These are phyloP conservation scores for Vanessa cardui DNA, from an alignment of 2,888 invertebrate genomes.

Conservation along the genomic window DNA sequence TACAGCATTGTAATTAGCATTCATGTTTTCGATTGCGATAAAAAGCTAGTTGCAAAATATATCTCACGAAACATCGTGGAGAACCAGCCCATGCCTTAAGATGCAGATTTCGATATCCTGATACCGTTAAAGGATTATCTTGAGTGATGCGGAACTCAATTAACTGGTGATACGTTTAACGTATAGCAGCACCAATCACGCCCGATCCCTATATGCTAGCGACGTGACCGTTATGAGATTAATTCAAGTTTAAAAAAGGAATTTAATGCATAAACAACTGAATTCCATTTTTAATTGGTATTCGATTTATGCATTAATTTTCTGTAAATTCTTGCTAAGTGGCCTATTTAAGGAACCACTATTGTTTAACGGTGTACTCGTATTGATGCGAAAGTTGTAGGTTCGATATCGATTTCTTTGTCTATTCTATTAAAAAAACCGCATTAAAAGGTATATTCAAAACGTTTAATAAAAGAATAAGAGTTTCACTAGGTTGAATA, in stretches of 20 bases:
- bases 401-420: no score
- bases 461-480: no score
- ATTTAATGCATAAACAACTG: background rate
- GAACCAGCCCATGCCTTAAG: constrained; percentile 17
- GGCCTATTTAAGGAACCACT: no score
- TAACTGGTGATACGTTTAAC: constrained; percentile 64
- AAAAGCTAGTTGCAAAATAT: constrained; percentile 14
- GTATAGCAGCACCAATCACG: constrained; percentile 31
- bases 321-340: background rate
- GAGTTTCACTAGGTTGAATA: no score
- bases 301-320: constrained; percentile 6
- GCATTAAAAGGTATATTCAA: no score
- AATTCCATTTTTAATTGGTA: no score
- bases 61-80: constrained; percentile 40
- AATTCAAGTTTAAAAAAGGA: constrained; percentile 15
- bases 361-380: no score
- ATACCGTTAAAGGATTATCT: constrained; percentile 73
- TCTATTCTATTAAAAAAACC: no score
- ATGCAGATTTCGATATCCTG: constrained; percentile 58
- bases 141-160: constrained; percentile 74
- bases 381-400: no score
- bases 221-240: constrained; percentile 10
- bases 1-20: no score
- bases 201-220: constrained; percentile 5
- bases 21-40: no score